Evolutionary conservation across 2,797 vertebrate genomes (phyloP), one percentile per base, ranked within the genome.

Genomic region (Perodicticus potto): DNA sequence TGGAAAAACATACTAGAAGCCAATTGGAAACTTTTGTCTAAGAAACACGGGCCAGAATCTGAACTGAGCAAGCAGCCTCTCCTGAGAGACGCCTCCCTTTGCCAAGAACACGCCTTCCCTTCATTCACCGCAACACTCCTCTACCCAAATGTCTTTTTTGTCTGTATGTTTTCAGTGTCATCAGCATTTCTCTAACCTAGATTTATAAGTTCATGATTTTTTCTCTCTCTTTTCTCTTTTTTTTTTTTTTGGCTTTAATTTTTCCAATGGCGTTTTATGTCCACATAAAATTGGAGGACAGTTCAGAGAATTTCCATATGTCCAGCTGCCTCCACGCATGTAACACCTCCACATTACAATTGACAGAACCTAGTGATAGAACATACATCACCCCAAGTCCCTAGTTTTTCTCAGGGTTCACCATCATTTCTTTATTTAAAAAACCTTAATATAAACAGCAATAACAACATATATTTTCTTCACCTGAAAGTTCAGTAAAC

Each of bases 11-110:
- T 76, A 77, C 40, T 10, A 13, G 4, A 61, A n/a, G 45, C 45
- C 72, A 19, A 76, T 65, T 78, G 83, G 43, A 93, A 96, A 95
- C 27, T 63, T 90, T 55, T 63, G 12, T 77, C 45, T 82, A 87
- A 87, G 70, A 65, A 57, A 78, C 43, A 86, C 34, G 59, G 43
- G 63, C 81, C 25, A 80, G 49, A 25, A 23, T 9, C 43, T 85
- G 61, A 95, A 81, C 81, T 1, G n/a, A 90, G 27, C n/a, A 92
- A 95, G 37, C 3, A 70, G 29, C 53, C 59, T 89, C 1, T 59
- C 14, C 13, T 55, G n/a, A 81, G 40, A 77, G 61, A 80, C 3
- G 14, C 13, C 67, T 67, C 20, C 25, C 6, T 61, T 78, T 82
- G 63, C 77, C 87, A 70, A 86, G 49, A 85, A n/a, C 11, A 27